Evolutionary conservation across 23 tunicate genomes (phyloP).

Genomic region (Pegea sp.): DNA sequence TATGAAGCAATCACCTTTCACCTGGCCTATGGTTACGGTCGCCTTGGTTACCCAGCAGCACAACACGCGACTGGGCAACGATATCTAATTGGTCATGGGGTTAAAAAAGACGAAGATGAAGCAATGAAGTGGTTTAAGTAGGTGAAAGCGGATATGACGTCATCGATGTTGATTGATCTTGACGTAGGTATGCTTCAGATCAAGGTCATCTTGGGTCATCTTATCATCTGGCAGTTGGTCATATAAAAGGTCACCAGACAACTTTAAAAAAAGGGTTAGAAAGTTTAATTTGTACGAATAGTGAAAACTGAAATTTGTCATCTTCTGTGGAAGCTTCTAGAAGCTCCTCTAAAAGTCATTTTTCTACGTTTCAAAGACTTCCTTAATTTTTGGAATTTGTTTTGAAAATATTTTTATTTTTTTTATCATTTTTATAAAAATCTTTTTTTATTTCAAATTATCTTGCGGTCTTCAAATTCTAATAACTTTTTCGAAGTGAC

Average conservation of each 20-base stretch:
- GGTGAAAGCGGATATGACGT: background rate
- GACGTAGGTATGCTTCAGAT: slow-evolving; percentile 62
- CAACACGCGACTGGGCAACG: slow-evolving; percentile 90
- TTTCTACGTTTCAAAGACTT: too few species aligned
- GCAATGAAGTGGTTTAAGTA: slow-evolving; percentile 95
- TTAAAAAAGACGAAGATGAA: slow-evolving; percentile 30
- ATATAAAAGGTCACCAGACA: slow-evolving; percentile 64
- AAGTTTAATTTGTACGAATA: too few species aligned
- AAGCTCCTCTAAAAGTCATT: too few species aligned
- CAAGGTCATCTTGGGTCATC: slow-evolving; percentile 90
- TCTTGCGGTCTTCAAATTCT: too few species aligned
- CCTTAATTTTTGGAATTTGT: too few species aligned
- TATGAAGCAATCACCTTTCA: slow-evolving; percentile 70
- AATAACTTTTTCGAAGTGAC: slow-evolving; percentile 17
- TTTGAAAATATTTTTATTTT: too few species aligned
- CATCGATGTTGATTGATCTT: background rate
- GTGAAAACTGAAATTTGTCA: too few species aligned
- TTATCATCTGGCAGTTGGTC: slow-evolving; percentile 77
- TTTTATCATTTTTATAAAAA: too few species aligned
- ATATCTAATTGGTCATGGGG: slow-evolving; percentile 49
- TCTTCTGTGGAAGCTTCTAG: too few species aligned
- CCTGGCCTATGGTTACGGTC: slow-evolving; percentile 81
- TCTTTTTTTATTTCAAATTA: too few species aligned
- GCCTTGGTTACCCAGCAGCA: slow-evolving; percentile 77
- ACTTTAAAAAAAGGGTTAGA: slow-evolving; percentile 43